Conservation (phyloP, 53 echinoderm and acorn worm species). For the Mesocentrotus franciscanus region DNA sequence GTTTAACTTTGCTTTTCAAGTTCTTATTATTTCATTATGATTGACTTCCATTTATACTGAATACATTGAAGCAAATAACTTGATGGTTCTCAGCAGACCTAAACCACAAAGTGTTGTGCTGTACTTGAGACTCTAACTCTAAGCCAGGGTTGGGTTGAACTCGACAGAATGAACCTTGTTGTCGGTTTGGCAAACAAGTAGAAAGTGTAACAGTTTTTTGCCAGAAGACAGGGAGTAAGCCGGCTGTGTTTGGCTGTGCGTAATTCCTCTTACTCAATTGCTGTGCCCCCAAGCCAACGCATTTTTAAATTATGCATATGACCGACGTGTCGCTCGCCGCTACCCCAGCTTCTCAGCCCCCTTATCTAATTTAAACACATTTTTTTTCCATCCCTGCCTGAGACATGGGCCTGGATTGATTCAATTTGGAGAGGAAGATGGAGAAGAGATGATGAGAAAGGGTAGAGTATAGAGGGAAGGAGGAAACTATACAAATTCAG, state of each 20-base stretch:
- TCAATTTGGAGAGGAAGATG: slow-evolving; percentile 51
- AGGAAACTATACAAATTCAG: slow-evolving; percentile 7
- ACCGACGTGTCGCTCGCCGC: slow-evolving; percentile 57
- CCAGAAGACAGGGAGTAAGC: slow-evolving; percentile 64
- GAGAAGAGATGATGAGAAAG: slow-evolving; percentile 27
- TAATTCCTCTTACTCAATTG: slow-evolving; percentile 49
- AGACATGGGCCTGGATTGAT: slow-evolving; percentile 53
- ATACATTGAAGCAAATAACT: slow-evolving; percentile 28
- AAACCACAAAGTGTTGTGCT: slow-evolving; percentile 16
- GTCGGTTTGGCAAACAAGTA: slow-evolving; percentile 43
- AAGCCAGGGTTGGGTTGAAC: neutral
- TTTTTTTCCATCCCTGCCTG: slow-evolving; percentile 44
- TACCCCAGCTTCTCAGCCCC: slow-evolving; percentile 48
- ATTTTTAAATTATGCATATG: slow-evolving; percentile 66
- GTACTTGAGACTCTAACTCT: neutral
- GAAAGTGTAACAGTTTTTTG: slow-evolving; percentile 60
- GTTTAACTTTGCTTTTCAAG: neutral
- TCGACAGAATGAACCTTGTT: slow-evolving; percentile 46
- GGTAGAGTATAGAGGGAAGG: slow-evolving; percentile 6
- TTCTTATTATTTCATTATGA: neutral
- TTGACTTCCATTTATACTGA: neutral
- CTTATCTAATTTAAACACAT: slow-evolving; percentile 66
- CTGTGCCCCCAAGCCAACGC: slow-evolving; percentile 50
- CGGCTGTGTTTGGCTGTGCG: slow-evolving; percentile 62
- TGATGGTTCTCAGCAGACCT: neutral